phyloP scores from a whole-genome alignment of 2,113 vertebrate genomes.

The Emydura subglobosa region DNA sequence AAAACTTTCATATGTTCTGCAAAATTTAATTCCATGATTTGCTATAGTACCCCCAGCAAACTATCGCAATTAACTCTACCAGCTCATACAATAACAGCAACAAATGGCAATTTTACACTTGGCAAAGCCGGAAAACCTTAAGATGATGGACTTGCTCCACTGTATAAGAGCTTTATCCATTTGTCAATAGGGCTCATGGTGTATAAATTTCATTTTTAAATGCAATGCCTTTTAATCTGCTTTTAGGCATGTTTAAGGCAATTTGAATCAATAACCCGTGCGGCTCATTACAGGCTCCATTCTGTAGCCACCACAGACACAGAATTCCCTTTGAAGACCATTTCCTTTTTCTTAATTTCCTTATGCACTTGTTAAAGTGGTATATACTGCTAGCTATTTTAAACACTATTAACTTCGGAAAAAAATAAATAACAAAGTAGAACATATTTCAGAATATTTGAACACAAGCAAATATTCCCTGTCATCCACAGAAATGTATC shows the following conservation, averaged over 20 bases:
- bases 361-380: not conserved
- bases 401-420: not conserved
- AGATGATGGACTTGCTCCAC: not conserved
- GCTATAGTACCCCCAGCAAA: not conserved
- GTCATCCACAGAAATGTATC: not conserved
- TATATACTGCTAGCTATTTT: not conserved
- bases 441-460: not conserved
- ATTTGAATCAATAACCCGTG: slow-evolving; percentile 40
- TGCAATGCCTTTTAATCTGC: not conserved
- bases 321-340: not conserved
- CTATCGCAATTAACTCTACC: not conserved
- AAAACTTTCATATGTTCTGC: not conserved
- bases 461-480: not conserved
- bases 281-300: not conserved
- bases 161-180: not conserved
- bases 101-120: slow-evolving; percentile 34
- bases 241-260: not conserved
- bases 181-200: not conserved
- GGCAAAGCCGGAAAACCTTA: slow-evolving; percentile 13
- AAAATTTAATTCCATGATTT: not conserved
- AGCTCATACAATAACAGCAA: not conserved
- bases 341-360: not conserved
- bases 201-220: slow-evolving; percentile 51
- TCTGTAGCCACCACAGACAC: not conserved
- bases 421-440: not conserved